phyloP scores from a whole-genome alignment of 2,797 vertebrate species.

The Sebastes taczanowskii region DNA sequence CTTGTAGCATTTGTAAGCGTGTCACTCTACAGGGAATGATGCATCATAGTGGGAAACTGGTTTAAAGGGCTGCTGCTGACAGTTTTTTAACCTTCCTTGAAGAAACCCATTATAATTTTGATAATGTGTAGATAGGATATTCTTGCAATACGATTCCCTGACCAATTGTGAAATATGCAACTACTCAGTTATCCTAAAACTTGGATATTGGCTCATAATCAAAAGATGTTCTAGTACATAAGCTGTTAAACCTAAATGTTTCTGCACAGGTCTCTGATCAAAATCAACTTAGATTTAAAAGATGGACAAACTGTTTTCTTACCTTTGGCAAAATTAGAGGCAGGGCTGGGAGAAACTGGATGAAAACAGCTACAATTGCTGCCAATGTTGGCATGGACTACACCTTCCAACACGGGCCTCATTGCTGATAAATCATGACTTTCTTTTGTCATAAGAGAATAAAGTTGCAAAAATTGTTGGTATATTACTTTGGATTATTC shows the following conservation, averaged over 20 bases:
- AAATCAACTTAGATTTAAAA: background rate
- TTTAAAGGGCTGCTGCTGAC: background rate
- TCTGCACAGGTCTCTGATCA: slow-evolving; percentile 62
- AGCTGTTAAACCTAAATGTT: slow-evolving; percentile 37
- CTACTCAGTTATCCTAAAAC: background rate
- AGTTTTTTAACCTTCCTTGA: background rate
- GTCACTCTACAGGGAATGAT: background rate
- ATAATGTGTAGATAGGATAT: background rate
- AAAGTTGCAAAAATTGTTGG: background rate
- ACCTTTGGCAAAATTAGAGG: slow-evolving; percentile 72
- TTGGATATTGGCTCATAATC: background rate
- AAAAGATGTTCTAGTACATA: background rate
- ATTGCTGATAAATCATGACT: background rate
- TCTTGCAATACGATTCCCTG: slow-evolving; percentile 1
- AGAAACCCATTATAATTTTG: background rate
- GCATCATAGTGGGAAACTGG: slow-evolving; percentile 2
- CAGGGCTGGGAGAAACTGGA: slow-evolving; percentile 68
- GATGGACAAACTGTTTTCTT: slow-evolving; percentile 47
- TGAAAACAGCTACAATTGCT: background rate
- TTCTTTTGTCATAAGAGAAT: background rate
- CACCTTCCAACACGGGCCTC: background rate
- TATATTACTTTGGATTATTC: background rate
- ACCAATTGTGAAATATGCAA: background rate
- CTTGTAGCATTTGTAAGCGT: background rate
- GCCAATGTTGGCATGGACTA: background rate